phyloP scores from a whole-genome alignment of 2,888 invertebrate genomes.

The Drosophila pegasa region DNA sequence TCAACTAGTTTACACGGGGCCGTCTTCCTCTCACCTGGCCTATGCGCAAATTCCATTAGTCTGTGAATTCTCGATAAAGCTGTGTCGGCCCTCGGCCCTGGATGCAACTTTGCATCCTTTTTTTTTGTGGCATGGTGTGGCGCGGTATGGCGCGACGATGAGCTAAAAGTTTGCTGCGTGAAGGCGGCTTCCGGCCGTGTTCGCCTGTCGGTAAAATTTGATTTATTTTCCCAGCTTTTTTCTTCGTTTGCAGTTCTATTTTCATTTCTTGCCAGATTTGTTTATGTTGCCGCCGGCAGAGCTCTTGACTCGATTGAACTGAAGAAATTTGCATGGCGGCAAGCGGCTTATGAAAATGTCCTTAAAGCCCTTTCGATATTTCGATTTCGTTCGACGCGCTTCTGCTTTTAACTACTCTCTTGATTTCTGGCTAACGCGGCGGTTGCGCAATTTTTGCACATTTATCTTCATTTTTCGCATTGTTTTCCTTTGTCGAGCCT shows the following conservation, averaged over 20 bases:
- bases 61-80: slow-evolving; percentile 40
- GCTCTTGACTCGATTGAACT: slow-evolving; percentile 3
- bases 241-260: background rate
- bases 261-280: slow-evolving; percentile 11
- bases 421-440: slow-evolving; percentile 27
- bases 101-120: slow-evolving; percentile 25
- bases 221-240: slow-evolving; percentile 24
- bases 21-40: slow-evolving; percentile 6
- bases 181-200: background rate
- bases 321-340: slow-evolving; percentile 25
- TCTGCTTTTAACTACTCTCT: slow-evolving; percentile 27
- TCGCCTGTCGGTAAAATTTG: slow-evolving; percentile 17
- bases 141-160: background rate
- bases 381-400: slow-evolving; percentile 4
- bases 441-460: slow-evolving; percentile 65
- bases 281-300: slow-evolving; percentile 12
- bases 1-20: too few relatives aligned
- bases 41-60: slow-evolving; percentile 62
- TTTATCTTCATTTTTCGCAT: slow-evolving; percentile 73
- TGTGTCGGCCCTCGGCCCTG: slow-evolving; percentile 21
- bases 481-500: slow-evolving; percentile 48
- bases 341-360: slow-evolving; percentile 36
- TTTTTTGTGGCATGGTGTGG: slow-evolving; percentile 16
- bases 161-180: slow-evolving; percentile 10
- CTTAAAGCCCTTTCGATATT: slow-evolving; percentile 3